A percentile compares a stretch with the other conserved stretches of the same genome.
Evolutionary conservation across 2,888 invertebrate genomes (phyloP).

Genomic region (Drosophila anomalata): DNA sequence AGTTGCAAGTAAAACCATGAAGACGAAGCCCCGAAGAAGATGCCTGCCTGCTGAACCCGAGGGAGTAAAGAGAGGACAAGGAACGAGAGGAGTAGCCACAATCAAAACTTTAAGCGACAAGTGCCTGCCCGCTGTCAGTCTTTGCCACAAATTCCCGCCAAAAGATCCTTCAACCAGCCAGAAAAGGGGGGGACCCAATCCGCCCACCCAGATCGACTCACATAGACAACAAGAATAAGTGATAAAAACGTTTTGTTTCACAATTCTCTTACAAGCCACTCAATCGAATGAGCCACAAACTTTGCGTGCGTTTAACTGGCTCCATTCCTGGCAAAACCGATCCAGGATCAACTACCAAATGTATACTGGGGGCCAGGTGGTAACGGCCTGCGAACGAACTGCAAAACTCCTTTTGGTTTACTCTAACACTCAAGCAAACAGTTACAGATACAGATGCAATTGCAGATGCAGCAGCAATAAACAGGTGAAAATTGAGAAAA

Average conservation of each 20-base stretch:
- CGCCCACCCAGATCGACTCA: slow-evolving; percentile 43
- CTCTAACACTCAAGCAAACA: slow-evolving; percentile 61
- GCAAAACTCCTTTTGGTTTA: slow-evolving; percentile 74
- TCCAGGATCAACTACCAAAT: slow-evolving; percentile 8
- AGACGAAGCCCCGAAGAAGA: slow-evolving; percentile 39
- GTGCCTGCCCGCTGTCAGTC: slow-evolving; percentile 17
- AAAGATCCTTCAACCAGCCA: slow-evolving; percentile 11
- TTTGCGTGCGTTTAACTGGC: slow-evolving; percentile 75
- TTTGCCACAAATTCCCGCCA: neutral
- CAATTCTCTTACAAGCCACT: slow-evolving; percentile 72
- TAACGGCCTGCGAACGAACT: slow-evolving; percentile 42
- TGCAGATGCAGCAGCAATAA: slow-evolving; percentile 55
- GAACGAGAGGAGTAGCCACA: slow-evolving; percentile 33
- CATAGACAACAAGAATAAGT: slow-evolving; percentile 75
- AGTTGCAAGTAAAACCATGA: slow-evolving; percentile 25
- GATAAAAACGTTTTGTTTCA: slow-evolving; percentile 80
- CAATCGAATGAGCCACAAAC: slow-evolving; percentile 63
- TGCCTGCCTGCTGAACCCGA: slow-evolving; percentile 46
- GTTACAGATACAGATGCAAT: slow-evolving; percentile 46
- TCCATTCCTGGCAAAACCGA: slow-evolving; percentile 57
- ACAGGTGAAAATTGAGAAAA: slow-evolving; percentile 67
- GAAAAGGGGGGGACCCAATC: slow-evolving; percentile 8
- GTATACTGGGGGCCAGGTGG: slow-evolving; percentile 14
- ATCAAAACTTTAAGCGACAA: slow-evolving; percentile 35
- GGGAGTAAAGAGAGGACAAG: slow-evolving; percentile 16